Evolutionary conservation across 1,140 invertebrate genomes (phyloP).

Genomic region (Megalonaias nervosa): DNA sequence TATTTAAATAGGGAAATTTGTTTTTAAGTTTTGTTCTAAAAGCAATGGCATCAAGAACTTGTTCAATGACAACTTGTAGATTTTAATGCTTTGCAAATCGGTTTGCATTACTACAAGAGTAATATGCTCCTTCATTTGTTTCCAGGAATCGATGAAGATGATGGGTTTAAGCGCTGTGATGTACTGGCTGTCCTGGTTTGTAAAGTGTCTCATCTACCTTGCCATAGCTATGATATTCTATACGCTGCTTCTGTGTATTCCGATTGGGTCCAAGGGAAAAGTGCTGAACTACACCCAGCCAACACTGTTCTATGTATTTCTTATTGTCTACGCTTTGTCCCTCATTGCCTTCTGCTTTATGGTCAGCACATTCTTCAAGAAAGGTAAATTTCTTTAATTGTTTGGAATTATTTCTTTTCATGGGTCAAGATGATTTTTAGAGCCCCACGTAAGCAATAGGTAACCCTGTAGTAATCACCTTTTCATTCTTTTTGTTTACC

Average conservation of each 20-base stretch:
- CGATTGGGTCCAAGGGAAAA: conserved; percentile 38
- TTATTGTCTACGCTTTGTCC: conserved; percentile 73
- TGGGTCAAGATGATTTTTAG: too few relatives aligned
- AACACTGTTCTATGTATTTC: conserved; percentile 73
- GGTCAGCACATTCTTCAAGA: conserved; percentile 75
- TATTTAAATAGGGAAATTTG: conserved; percentile 73
- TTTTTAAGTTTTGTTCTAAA: conserved; percentile 74
- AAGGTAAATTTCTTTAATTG: conserved; percentile 72
- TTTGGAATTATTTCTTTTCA: background rate
- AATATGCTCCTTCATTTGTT: conserved; percentile 4
- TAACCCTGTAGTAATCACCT: too few relatives aligned
- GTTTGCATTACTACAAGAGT: background rate
- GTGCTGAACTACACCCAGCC: conserved; percentile 73
- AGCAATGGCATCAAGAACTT: conserved; percentile 70
- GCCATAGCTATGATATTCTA: conserved; percentile 75
- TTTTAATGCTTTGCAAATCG: too few relatives aligned
- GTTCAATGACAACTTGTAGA: background rate
- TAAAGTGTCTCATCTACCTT: conserved; percentile 82
- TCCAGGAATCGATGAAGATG: conserved; percentile 88
- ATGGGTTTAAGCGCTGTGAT: conserved; percentile 88
- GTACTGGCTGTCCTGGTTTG: conserved; percentile 88
- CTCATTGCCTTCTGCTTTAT: conserved; percentile 75
- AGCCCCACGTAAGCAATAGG: too few relatives aligned
- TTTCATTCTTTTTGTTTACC: too few relatives aligned
- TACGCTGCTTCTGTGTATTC: conserved; percentile 69